Conservation (phyloP, 37 sponge, comb jelly and placozoan species). For the Chondrosia reniformis region DNA sequence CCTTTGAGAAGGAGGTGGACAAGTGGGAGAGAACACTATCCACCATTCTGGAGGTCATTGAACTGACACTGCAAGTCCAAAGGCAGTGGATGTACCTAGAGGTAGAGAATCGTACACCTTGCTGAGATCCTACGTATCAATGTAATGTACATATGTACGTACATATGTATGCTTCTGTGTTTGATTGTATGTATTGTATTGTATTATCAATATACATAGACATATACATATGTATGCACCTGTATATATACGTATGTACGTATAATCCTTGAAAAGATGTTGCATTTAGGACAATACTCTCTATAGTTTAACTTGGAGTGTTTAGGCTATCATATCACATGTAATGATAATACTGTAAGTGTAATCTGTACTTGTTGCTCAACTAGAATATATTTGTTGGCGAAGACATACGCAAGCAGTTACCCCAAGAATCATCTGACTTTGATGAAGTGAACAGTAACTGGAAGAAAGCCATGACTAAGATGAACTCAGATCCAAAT, state of each 20-base stretch:
- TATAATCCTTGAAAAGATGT: no score
- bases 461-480: conserved; percentile 92
- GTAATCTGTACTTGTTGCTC: neutral
- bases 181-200: no score
- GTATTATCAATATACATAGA: no score
- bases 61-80: conserved; percentile 96
- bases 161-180: no score
- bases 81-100: conserved; percentile 99
- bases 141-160: neutral
- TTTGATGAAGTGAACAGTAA: conserved; percentile 88
- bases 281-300: no score
- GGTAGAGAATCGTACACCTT: conserved; percentile 24
- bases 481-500: conserved; percentile 79
- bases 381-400: conserved; percentile 98
- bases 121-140: neutral
- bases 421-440: conserved; percentile 87
- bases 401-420: conserved; percentile 96
- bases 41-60: conserved; percentile 93
- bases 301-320: no score
- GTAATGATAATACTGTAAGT: neutral
- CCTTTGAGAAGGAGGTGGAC: conserved; percentile 96
- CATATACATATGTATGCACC: no score
- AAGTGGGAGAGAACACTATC: conserved; percentile 98
- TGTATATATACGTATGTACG: no score
- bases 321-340: no score